A percentile compares a stretch with the other conserved stretches of the same genome.
phyloP scores from a whole-genome alignment of 2,113 vertebrate genomes.

The Antennarius striatus region DNA sequence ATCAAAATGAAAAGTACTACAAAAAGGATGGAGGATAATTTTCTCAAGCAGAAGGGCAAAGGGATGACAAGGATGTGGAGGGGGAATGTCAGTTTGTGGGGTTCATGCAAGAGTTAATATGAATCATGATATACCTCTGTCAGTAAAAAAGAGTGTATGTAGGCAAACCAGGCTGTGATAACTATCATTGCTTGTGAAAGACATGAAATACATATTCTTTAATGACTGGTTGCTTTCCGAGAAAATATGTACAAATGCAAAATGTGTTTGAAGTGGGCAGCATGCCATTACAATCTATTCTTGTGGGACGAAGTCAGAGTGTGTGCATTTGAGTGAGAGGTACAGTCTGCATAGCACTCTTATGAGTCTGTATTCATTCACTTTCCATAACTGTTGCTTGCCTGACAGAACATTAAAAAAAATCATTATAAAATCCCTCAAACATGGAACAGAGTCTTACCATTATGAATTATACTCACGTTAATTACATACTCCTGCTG shows the following conservation, averaged over 20 bases:
- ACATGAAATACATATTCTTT: slow-evolving; percentile 9
- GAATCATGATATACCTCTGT: slow-evolving; percentile 1
- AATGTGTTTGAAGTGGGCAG: slow-evolving; percentile 8
- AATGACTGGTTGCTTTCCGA: slow-evolving; percentile 25
- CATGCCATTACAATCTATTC: slow-evolving; percentile 23
- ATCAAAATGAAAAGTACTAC: not conserved
- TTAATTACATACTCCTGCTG: slow-evolving; percentile 22
- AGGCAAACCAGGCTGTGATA: not conserved
- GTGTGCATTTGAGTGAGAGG: slow-evolving; percentile 16
- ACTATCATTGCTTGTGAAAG: slow-evolving; percentile 2
- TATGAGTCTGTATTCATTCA: no score
- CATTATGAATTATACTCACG: slow-evolving; percentile 1
- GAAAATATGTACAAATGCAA: slow-evolving; percentile 6
- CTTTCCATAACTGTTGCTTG: slow-evolving; percentile 21
- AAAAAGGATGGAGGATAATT: no score
- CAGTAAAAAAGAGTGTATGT: not conserved
- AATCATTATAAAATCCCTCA: slow-evolving; percentile 29
- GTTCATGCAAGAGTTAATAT: not conserved
- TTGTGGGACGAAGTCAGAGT: slow-evolving; percentile 1
- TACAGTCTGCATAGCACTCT: slow-evolving; percentile 20
- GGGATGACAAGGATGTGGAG: not conserved
- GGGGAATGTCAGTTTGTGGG: not conserved
- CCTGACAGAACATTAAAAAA: slow-evolving; percentile 7
- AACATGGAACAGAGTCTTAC: no score
- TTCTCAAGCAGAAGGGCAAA: no score